A percentile compares a stretch with the other conserved stretches of the same genome.
Evolutionary conservation across 1,140 invertebrate species (phyloP).

Genomic region (Drosophila sulfurigaster): DNA sequence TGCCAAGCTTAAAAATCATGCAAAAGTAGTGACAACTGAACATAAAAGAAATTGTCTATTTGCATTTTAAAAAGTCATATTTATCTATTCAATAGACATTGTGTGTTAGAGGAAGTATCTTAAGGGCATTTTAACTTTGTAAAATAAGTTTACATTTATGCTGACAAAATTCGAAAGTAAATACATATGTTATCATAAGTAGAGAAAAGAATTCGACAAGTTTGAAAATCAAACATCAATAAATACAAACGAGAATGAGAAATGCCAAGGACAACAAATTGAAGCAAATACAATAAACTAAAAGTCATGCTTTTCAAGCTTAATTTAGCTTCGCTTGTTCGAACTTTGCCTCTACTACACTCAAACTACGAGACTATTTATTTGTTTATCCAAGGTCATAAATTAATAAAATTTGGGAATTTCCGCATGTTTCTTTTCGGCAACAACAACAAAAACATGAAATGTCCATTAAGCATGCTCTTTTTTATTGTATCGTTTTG

Average conservation of each 20-base stretch:
- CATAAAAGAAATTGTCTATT: too few relatives aligned
- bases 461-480: slow-evolving; percentile 53
- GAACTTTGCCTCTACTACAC: not conserved
- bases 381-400: slow-evolving; percentile 17
- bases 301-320: not conserved
- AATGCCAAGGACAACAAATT: not conserved
- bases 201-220: too few relatives aligned
- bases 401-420: slow-evolving; percentile 40
- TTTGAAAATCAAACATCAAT: too few relatives aligned
- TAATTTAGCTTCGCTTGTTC: not conserved
- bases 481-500: slow-evolving; percentile 23
- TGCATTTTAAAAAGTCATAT: too few relatives aligned
- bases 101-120: too few relatives aligned
- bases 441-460: slow-evolving; percentile 34
- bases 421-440: slow-evolving; percentile 23
- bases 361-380: slow-evolving; percentile 6
- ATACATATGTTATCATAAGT: too few relatives aligned
- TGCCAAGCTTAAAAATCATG: too few relatives aligned
- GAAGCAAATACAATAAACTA: not conserved
- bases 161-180: too few relatives aligned
- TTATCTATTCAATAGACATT: too few relatives aligned
- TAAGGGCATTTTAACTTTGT: too few relatives aligned
- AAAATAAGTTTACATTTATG: too few relatives aligned
- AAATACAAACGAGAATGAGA: not conserved
- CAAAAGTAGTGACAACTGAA: too few relatives aligned